Percentiles rank a stretch among this genome's conserved stretches.
These are phyloP conservation scores for Pithys albifrons DNA, from an alignment of 2,113 vertebrate species.

Conservation along the genomic window DNA sequence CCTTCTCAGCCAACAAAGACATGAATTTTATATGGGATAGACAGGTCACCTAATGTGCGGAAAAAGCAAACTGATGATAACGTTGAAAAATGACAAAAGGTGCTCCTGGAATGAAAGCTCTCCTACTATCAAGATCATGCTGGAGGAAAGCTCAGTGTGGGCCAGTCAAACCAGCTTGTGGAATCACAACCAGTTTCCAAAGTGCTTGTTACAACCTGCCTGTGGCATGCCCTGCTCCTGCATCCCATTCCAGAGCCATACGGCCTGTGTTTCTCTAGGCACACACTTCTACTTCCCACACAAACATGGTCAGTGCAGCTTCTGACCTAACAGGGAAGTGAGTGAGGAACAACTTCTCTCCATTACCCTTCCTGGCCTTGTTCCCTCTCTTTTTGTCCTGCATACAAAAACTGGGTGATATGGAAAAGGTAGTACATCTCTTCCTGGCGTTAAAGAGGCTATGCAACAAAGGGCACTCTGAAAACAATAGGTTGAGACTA, in stretches of 20 bases:
- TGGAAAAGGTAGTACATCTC: background rate
- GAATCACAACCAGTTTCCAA: conserved; percentile 2
- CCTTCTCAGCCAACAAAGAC: background rate
- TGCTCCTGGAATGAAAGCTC: background rate
- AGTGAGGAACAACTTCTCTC: background rate
- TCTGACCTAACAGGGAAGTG: background rate
- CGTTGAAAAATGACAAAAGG: background rate
- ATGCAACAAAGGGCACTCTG: background rate
- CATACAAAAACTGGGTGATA: background rate
- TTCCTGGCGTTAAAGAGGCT: background rate
- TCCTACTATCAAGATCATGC: background rate
- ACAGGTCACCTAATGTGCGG: background rate
- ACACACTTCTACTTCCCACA: background rate
- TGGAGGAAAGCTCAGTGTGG: background rate
- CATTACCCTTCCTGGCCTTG: background rate
- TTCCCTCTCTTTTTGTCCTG: background rate
- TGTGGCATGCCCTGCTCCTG: conserved; percentile 1
- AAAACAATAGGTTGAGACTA: background rate
- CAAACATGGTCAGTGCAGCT: background rate
- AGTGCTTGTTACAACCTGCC: conserved; percentile 28
- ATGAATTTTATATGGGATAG: background rate
- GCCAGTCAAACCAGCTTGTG: conserved; percentile 48
- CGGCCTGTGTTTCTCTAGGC: background rate
- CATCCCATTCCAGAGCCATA: background rate
- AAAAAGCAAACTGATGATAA: background rate